A percentile compares a stretch with the other conserved stretches of the same genome.
Evolutionary conservation across 92 coral and sea anemone species (phyloP).

Genomic region (Actinernus sp.): DNA sequence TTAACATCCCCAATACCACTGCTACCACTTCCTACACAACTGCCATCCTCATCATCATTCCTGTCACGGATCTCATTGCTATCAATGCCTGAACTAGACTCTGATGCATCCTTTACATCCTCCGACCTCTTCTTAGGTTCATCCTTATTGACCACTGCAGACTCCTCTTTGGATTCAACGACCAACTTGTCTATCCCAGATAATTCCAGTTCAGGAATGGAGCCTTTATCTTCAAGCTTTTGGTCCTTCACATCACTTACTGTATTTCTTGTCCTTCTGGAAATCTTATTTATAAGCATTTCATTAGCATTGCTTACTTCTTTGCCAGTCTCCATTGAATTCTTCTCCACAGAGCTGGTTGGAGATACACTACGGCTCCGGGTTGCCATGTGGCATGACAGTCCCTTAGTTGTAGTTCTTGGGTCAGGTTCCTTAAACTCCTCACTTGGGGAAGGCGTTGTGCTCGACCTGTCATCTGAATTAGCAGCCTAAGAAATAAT

Average conservation of each 20-base stretch:
- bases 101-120: slow-evolving; percentile 5
- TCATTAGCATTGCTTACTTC: neutral
- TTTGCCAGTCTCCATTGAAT: neutral
- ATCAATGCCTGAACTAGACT: neutral
- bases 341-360: slow-evolving; percentile 28
- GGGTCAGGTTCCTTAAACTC: slow-evolving; percentile 93
- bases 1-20: too few species aligned
- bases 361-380: slow-evolving; percentile 74
- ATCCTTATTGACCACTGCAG: neutral
- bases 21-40: too few species aligned
- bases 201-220: slow-evolving; percentile 7
- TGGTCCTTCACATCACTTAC: slow-evolving; percentile 23
- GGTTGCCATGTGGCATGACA: slow-evolving; percentile 52
- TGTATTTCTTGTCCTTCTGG: slow-evolving; percentile 4
- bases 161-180: neutral
- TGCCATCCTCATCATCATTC: slow-evolving; percentile 12
- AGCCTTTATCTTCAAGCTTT: slow-evolving; percentile 23
- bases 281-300: neutral
- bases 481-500: slow-evolving; percentile 33
- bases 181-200: neutral
- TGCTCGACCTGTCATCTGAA: slow-evolving; percentile 85
- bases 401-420: slow-evolving; percentile 57
- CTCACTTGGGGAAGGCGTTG: slow-evolving; percentile 91
- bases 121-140: slow-evolving; percentile 10
- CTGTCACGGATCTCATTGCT: neutral